Evolutionary conservation across 92 coral and sea anemone species (phyloP).

Genomic region (Bergia sp.): DNA sequence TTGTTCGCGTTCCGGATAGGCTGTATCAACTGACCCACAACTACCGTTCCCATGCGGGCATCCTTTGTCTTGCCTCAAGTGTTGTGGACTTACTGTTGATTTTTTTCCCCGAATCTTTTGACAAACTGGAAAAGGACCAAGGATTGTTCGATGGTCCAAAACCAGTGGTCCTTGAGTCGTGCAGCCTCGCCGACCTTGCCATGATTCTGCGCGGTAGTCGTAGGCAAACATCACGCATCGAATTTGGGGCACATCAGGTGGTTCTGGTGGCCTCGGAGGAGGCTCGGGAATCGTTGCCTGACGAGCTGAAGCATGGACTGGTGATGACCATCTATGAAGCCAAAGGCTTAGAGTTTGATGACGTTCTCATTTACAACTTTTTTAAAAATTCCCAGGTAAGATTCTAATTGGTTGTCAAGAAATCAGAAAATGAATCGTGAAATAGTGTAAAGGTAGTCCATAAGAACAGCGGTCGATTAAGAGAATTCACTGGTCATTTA

Average conservation of each 20-base stretch:
- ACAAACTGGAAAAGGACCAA: neutral
- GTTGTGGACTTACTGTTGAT: conserved; percentile 48
- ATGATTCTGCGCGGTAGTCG: conserved; percentile 62
- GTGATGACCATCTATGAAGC: conserved; percentile 67
- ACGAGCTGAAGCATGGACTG: conserved; percentile 57
- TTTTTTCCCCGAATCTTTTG: conserved; percentile 60
- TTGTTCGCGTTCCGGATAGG: conserved; percentile 53
- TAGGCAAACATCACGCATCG: conserved; percentile 56
- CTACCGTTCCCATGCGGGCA: conserved; percentile 61
- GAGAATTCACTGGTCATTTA: too few relatives aligned
- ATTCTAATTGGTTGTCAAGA: neutral
- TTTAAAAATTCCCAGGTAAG: conserved; percentile 63
- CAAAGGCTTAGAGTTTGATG: conserved; percentile 63
- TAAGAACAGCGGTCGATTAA: too few relatives aligned
- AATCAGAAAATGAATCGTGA: neutral
- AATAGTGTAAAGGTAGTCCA: neutral
- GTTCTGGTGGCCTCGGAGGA: conserved; percentile 60
- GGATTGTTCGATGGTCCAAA: conserved; percentile 62
- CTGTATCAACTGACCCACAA: conserved; percentile 57
- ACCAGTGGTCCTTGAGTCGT: conserved; percentile 56
- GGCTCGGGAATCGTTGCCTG: conserved; percentile 59
- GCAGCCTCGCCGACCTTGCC: conserved; percentile 56
- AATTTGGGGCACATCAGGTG: conserved; percentile 65
- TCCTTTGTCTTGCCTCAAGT: conserved; percentile 7
- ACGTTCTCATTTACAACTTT: conserved; percentile 61